phyloP scores from a whole-genome alignment of 2,888 invertebrate genomes.

The Mythimna impura region DNA sequence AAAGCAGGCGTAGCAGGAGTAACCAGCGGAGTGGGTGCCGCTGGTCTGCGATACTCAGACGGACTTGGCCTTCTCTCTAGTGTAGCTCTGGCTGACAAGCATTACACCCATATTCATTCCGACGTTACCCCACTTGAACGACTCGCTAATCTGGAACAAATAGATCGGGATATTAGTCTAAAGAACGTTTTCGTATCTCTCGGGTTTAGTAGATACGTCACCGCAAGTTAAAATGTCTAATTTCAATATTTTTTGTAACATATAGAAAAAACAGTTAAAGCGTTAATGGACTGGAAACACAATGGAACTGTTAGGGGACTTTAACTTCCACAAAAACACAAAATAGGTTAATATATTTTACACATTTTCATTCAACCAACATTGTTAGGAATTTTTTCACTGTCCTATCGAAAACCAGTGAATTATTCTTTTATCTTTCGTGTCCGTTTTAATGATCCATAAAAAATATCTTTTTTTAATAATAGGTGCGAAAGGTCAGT shows the following conservation, averaged over 20 bases:
- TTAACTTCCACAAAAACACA: constrained; percentile 33
- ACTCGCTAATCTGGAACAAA: constrained; percentile 93
- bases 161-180: constrained; percentile 60
- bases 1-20: constrained; percentile 84
- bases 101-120: constrained; percentile 93
- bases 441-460: constrained; percentile 23
- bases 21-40: constrained; percentile 80
- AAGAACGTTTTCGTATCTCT: constrained; percentile 2
- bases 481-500: constrained; percentile 33
- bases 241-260: constrained; percentile 4
- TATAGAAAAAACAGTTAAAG: constrained; percentile 39
- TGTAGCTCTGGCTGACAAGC: constrained; percentile 90
- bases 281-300: constrained; percentile 43
- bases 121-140: constrained; percentile 93
- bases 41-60: constrained; percentile 85
- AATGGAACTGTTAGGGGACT: constrained; percentile 35
- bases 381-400: constrained; percentile 4
- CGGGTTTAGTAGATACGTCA: constrained; percentile 49
- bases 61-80: constrained; percentile 84
- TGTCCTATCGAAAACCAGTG: constrained; percentile 14
- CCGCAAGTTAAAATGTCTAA: constrained; percentile 37
- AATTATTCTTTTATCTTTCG: constrained; percentile 20
- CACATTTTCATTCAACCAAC: neutral
- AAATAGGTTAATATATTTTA: constrained; percentile 18
- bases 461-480: constrained; percentile 28